Conservation (phyloP, 2,797 vertebrate species). For the Ciconia nigra region DNA sequence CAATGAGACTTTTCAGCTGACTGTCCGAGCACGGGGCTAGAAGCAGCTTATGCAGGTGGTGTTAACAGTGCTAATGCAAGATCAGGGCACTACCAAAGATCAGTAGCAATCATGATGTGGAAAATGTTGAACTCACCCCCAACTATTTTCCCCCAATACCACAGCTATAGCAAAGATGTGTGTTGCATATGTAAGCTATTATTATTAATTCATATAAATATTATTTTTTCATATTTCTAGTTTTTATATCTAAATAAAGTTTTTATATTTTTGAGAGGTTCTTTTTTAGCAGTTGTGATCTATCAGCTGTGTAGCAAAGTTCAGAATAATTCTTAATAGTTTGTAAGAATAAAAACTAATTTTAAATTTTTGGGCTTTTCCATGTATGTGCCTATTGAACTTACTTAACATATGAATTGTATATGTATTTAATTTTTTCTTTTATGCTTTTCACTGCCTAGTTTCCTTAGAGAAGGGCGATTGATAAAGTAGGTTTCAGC, state of each 20-base stretch:
- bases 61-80: not conserved
- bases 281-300: not conserved
- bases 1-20: not conserved
- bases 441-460: not conserved
- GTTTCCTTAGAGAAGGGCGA: not conserved
- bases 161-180: not conserved
- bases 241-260: not conserved
- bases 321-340: not conserved
- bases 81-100: not conserved
- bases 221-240: not conserved
- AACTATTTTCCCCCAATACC: rapidly evolving
- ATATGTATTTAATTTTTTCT: not conserved
- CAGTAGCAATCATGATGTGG: not conserved
- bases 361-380: not conserved
- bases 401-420: not conserved
- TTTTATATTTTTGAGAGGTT: rapidly evolving
- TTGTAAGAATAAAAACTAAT: not conserved
- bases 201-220: not conserved
- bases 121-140: not conserved
- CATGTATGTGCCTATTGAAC: not conserved
- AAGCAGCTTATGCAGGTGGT: rapidly evolving
- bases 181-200: not conserved
- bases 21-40: not conserved
- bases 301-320: not conserved
- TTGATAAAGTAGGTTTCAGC: not conserved